Base-by-base conservation (phyloP, 2,888 invertebrate genomes). In the Drosophila basisetae region DNA sequence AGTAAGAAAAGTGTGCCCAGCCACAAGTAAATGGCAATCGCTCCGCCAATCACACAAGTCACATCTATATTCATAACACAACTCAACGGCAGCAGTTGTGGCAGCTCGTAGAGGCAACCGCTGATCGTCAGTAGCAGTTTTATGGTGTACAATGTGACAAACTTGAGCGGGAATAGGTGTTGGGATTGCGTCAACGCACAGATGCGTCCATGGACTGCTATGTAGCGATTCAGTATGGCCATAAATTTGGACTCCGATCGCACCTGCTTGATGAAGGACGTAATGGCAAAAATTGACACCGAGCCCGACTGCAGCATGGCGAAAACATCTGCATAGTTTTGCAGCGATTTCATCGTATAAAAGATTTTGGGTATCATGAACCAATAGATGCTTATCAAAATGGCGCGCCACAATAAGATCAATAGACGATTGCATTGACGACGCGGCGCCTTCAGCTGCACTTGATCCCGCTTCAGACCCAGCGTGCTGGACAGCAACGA, bases 11-110 rank as follows among this genome's bases (percentile, higher is more conserved):
- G 76, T 1, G 86, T 89, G 59, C 90, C 90, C 62, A 91, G 49
- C 91, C 91, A 91, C 68, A 90, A 67, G 64, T 87, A 92, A 0
- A 82, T 71, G 56, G 85, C 86, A 31, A 82, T 54, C 10, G 73
- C 4, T 0, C 66, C 76, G 4, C 62, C 35, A 7, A 78, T 25
- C 2, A 52, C 10, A 0, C 33, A 56, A 0, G 10, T 1, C 0
- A 65, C 11, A 18, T 74, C 41, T 28, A 61, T 1, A 0, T 31
- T n/a, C 1, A 30, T 0, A 2, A 78, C 33, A 16, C 64, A 13
- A 2, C 50, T 35, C 22, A 43, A 13, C 31, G 64, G 35, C 28
- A 76, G 43, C 35, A 91, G 49, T 13, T 83, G 69, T 9, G 83
- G 74, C 49, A 91, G 13, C 67, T 91, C 91, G 41, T 89, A 78